phyloP scores from a whole-genome alignment of 92 coral and sea anemone species.

The Metridium senile region DNA sequence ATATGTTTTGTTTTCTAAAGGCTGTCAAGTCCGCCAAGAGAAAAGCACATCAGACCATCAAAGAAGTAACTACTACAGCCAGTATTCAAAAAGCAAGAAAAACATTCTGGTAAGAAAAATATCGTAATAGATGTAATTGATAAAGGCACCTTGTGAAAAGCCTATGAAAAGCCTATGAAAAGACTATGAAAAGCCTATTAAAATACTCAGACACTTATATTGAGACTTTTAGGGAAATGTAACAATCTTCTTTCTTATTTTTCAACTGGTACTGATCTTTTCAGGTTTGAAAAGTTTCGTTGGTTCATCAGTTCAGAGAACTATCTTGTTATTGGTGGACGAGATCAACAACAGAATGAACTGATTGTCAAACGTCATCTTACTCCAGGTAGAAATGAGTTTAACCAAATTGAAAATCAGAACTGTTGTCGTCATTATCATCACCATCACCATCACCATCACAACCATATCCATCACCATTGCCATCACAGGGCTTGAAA shows the following conservation, averaged over 20 bases:
- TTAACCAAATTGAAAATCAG: too few species aligned
- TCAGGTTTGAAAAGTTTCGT: conserved; percentile 93
- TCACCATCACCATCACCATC: too few species aligned
- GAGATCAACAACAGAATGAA: conserved; percentile 99
- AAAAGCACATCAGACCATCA: conserved; percentile 90
- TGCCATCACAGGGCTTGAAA: too few species aligned
- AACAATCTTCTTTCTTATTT: background rate
- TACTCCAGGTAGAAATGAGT: conserved; percentile 59
- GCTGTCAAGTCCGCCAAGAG: conserved; percentile 95
- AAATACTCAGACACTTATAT: too few species aligned
- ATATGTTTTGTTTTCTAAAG: too few species aligned
- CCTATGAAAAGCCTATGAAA: too few species aligned
- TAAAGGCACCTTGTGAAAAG: too few species aligned
- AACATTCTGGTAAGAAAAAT: conserved; percentile 75
- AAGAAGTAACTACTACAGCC: conserved; percentile 94
- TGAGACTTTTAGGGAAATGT: too few species aligned
- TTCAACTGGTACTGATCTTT: background rate
- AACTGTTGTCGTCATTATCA: too few species aligned
- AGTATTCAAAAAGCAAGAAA: conserved; percentile 96
- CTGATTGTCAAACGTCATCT: conserved; percentile 89
- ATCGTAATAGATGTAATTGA: background rate
- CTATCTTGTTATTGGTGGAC: conserved; percentile 90
- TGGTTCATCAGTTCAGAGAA: conserved; percentile 97
- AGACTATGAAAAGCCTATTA: too few species aligned
- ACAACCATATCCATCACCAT: too few species aligned